Conservation (phyloP, 2,888 invertebrate genomes). For the Siphlonurus alternatus region DNA sequence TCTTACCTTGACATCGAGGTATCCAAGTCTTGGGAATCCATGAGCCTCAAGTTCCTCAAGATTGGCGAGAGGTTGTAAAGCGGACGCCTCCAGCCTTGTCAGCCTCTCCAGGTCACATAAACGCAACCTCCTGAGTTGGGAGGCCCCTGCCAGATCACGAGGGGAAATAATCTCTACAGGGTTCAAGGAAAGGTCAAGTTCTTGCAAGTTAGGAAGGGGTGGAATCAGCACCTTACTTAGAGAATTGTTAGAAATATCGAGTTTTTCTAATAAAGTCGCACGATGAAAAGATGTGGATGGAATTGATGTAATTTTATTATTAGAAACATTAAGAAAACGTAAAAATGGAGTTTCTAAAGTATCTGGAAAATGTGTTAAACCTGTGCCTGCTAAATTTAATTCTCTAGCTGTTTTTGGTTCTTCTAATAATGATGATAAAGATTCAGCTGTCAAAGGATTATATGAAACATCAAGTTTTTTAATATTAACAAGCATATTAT, state of each 20-base stretch:
- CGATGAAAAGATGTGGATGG: conserved; percentile 53
- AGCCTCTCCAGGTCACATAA: conserved; percentile 50
- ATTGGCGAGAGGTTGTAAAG: conserved; percentile 55
- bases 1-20: conserved; percentile 13
- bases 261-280: conserved; percentile 56
- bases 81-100: conserved; percentile 62
- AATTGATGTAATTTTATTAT: conserved; percentile 50
- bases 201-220: conserved; percentile 49
- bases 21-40: conserved; percentile 58
- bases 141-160: conserved; percentile 53
- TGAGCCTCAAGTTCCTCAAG: conserved; percentile 51
- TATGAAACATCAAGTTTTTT: conserved; percentile 71
- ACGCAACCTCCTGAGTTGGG: conserved; percentile 34
- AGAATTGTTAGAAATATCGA: conserved; percentile 61
- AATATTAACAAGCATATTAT: conserved; percentile 72
- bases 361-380: conserved; percentile 33
- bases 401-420: conserved; percentile 72
- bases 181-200: conserved; percentile 67
- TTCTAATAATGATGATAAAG: conserved; percentile 57
- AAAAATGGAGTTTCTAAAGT: conserved; percentile 64
- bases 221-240: conserved; percentile 47
- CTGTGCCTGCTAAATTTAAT: conserved; percentile 65
- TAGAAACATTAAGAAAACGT: conserved; percentile 56
- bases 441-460: conserved; percentile 60
- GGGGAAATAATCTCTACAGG: conserved; percentile 60